Base-by-base conservation (phyloP, 2,888 invertebrate species). In the Parthenolecanium corni region DNA sequence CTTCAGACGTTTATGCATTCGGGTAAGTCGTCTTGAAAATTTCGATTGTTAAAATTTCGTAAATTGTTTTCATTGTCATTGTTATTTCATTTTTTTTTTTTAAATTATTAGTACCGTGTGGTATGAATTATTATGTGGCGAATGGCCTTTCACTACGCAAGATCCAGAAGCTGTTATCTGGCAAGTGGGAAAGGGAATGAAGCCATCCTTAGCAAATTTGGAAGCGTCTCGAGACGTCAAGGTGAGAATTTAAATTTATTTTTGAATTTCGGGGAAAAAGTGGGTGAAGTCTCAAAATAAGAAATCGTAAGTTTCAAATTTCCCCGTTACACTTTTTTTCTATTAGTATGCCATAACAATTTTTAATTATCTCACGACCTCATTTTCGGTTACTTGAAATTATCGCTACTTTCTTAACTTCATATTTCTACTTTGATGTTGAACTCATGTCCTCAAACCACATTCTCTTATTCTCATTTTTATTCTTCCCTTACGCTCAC, bases 171-270 rank as follows among this genome's bases (percentile, higher is more conserved):
- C 93, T 2, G 86, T 97, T 66, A 95, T 98, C 71, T 98, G 94
- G 93, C 93, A 94, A 74, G 94, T 96, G 52, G 97, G 97, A 4
- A 87, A 89, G 71, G 97, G 97, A 63, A 87, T 93, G 79, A 96
- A 96, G 72, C 95, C 94, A 74, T 86, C 95, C 25, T 79, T 98
- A 65, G 90, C 91, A 63, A 91, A 90, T 76, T 82, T 97, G 69
- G 92, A 92, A 74, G 91, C 93, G 52, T 91, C 94, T 16, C 83
- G 90, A 66, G 97, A 98, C 76, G 92, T 96, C 67, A 97, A 96
- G 82, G 93, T 92, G 77, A 71, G 70, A 1, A n/a, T n/a, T n/a
- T n/a, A n/a, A n/a, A n/a, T n/a, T n/a, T n/a, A 52, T n/a, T 23
- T 14, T 31, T 16, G n/a, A n/a, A 21, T 46, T 64, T 49, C n/a